Evolutionary conservation across 2,888 invertebrate species (phyloP).

Genomic region (Cyclophora albipunctata): DNA sequence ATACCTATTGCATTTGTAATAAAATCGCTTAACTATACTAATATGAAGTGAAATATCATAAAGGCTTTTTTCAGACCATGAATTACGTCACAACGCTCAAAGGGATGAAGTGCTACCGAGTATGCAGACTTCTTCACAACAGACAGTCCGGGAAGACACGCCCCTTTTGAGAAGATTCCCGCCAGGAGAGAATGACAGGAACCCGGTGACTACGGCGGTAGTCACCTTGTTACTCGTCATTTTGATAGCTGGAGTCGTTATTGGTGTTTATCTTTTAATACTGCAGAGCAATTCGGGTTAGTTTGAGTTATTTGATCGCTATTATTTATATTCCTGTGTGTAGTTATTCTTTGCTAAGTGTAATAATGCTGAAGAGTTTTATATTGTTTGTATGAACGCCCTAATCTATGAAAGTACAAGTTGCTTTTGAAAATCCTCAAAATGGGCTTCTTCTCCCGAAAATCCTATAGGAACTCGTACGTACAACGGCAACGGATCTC

Average conservation of each 20-base stretch:
- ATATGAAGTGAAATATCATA: too few relatives aligned
- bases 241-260: conserved; percentile 44
- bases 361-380: not conserved
- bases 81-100: conserved; percentile 40
- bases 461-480: too few relatives aligned
- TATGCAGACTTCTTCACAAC: conserved; percentile 4
- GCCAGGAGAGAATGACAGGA: conserved; percentile 10
- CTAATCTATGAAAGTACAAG: too few relatives aligned
- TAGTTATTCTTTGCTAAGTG: too few relatives aligned
- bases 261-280: conserved; percentile 54
- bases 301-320: conserved; percentile 8
- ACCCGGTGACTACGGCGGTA: conserved; percentile 27
- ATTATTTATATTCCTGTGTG: too few relatives aligned
- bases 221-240: conserved; percentile 40
- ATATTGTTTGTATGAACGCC: too few relatives aligned
- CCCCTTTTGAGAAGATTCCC: conserved; percentile 44
- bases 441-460: too few relatives aligned
- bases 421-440: too few relatives aligned
- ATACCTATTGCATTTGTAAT: too few relatives aligned
- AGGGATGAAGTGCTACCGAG: conserved; percentile 16
- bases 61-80: conserved; percentile 39
- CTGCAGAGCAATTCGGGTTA: conserved; percentile 47
- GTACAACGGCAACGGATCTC: too few relatives aligned
- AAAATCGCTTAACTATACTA: too few relatives aligned
- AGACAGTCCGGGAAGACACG: conserved; percentile 31